phyloP scores from a whole-genome alignment of 2,888 invertebrate species.

The Luperina nickerlii region DNA sequence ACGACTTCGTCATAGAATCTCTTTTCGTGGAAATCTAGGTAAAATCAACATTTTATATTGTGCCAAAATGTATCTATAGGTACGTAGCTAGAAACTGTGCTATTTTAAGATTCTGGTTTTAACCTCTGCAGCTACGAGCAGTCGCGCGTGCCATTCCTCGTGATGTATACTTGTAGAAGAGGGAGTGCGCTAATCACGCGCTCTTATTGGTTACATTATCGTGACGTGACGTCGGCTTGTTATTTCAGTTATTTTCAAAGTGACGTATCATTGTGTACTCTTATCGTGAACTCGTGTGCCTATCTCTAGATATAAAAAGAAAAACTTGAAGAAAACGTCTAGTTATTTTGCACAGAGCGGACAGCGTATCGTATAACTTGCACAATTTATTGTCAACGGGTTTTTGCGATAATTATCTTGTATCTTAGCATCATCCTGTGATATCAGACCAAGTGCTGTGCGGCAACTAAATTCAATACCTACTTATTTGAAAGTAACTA shows the following conservation, averaged over 20 bases:
- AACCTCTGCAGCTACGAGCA: slow-evolving; percentile 73
- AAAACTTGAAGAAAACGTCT: slow-evolving; percentile 68
- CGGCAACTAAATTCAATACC: neutral
- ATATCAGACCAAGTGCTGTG: slow-evolving; percentile 23
- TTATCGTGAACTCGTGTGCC: slow-evolving; percentile 67
- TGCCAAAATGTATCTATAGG: slow-evolving; percentile 66
- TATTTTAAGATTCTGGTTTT: slow-evolving; percentile 76
- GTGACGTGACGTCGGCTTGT: slow-evolving; percentile 80
- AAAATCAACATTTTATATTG: slow-evolving; percentile 46
- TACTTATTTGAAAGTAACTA: slow-evolving; percentile 14
- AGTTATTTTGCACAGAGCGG: slow-evolving; percentile 65
- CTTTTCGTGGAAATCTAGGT: slow-evolving; percentile 58
- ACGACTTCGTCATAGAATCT: slow-evolving; percentile 58
- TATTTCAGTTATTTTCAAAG: slow-evolving; percentile 80
- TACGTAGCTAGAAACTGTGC: slow-evolving; percentile 46
- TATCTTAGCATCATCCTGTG: slow-evolving; percentile 25
- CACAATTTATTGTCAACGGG: slow-evolving; percentile 35
- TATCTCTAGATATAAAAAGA: slow-evolving; percentile 78
- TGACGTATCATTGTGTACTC: slow-evolving; percentile 73
- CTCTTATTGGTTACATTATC: slow-evolving; percentile 76
- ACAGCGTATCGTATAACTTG: slow-evolving; percentile 64
- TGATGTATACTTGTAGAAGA: slow-evolving; percentile 75
- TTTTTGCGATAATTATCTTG: slow-evolving; percentile 69
- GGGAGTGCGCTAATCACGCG: slow-evolving; percentile 81
- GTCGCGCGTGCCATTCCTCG: slow-evolving; percentile 51